Conservation (phyloP, 2,888 invertebrate species). For the Xestia sexstrigata region DNA sequence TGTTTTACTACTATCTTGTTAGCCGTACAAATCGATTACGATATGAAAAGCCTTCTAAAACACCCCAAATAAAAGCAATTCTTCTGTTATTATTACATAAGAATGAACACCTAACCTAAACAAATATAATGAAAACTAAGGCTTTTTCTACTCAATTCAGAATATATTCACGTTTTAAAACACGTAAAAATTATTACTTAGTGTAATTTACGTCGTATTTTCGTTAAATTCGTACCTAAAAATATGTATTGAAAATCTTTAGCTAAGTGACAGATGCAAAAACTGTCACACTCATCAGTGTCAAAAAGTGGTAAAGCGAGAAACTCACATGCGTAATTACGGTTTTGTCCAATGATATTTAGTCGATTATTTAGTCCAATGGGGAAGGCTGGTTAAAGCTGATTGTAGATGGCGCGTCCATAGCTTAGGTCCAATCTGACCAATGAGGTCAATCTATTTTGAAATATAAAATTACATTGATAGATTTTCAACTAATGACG, state of each 20-base stretch:
- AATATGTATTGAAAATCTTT: slow-evolving; percentile 70
- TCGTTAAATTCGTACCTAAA: slow-evolving; percentile 77
- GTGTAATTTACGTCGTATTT: slow-evolving; percentile 70
- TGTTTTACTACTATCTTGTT: slow-evolving; percentile 7
- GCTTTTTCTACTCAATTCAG: slow-evolving; percentile 11
- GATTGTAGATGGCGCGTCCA: too few species aligned
- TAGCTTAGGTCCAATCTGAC: too few species aligned
- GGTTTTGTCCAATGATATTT: slow-evolving; percentile 33
- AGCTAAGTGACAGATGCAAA: slow-evolving; percentile 73
- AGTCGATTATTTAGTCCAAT: slow-evolving; percentile 31
- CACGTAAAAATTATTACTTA: slow-evolving; percentile 52
- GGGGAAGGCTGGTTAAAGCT: too few species aligned
- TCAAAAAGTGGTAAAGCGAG: slow-evolving; percentile 55
- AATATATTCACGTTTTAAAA: slow-evolving; percentile 23
- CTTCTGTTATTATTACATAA: slow-evolving; percentile 89
- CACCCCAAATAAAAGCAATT: slow-evolving; percentile 71
- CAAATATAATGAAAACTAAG: slow-evolving; percentile 59
- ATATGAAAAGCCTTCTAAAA: slow-evolving; percentile 39
- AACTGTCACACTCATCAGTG: slow-evolving; percentile 70
- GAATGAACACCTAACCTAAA: slow-evolving; percentile 86
- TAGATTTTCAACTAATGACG: too few species aligned
- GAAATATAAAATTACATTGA: too few species aligned
- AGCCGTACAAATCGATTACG: not conserved
- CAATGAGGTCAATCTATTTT: too few species aligned
- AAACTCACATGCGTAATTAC: slow-evolving; percentile 13